Percentiles rank a stretch among this genome's conserved stretches.
phyloP scores from a whole-genome alignment of 2,113 vertebrate species.

The Pangasianodon gigas region DNA sequence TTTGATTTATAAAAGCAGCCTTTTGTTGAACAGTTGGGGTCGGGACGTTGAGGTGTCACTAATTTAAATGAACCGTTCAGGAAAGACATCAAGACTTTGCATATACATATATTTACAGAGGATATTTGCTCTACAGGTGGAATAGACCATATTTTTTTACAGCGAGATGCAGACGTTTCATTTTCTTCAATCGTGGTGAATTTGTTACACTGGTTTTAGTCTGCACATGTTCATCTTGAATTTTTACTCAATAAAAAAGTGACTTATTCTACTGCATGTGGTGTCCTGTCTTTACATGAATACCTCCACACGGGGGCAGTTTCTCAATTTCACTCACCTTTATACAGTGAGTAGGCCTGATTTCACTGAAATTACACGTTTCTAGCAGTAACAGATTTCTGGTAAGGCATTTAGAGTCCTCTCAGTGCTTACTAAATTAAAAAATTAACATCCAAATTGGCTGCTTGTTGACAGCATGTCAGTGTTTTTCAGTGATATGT shows the following conservation, averaged over 20 bases:
- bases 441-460: no score
- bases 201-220: constrained; percentile 91
- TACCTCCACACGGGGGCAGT: neutral
- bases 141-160: constrained; percentile 85
- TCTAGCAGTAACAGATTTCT: neutral
- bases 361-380: neutral
- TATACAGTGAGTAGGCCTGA: no score
- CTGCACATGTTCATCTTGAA: constrained; percentile 90
- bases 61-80: constrained; percentile 66
- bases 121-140: constrained; percentile 79
- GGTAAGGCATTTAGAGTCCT: no score
- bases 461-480: no score
- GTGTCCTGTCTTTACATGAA: neutral
- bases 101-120: constrained; percentile 76
- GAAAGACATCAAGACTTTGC: constrained; percentile 78
- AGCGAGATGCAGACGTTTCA: constrained; percentile 84
- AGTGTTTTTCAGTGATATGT: no score
- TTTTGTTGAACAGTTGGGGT: constrained; percentile 63
- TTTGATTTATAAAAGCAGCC: constrained; percentile 80
- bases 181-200: constrained; percentile 74
- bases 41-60: constrained; percentile 41
- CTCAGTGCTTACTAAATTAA: no score
- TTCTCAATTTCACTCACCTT: neutral
- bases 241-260: constrained; percentile 88
- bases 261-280: constrained; percentile 35